Evolutionary conservation across 2,797 vertebrate genomes (phyloP).

Genomic region (Ctenosaura bakeri): DNA sequence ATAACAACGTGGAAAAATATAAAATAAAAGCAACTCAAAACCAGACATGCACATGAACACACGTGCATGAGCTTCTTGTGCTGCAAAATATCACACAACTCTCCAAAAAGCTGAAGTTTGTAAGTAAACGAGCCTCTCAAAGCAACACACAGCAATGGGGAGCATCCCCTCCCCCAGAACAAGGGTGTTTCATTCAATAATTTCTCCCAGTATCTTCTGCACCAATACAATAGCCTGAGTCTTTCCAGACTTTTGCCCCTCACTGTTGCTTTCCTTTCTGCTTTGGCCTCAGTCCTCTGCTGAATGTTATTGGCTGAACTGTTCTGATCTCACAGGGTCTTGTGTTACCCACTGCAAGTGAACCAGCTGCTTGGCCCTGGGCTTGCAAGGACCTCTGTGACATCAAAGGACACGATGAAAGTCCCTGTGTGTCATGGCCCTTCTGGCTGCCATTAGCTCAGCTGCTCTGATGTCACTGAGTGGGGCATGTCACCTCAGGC

Average conservation of each 20-base stretch:
- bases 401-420: slow-evolving; percentile 23
- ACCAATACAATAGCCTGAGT: neutral
- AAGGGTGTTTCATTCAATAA: slow-evolving; percentile 35
- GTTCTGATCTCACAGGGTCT: neutral
- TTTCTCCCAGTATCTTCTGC: neutral
- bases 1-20: slow-evolving; percentile 42
- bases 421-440: neutral
- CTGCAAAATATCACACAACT: too few relatives aligned
- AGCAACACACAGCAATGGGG: slow-evolving; percentile 28
- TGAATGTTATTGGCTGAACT: neutral
- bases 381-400: slow-evolving; percentile 8
- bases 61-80: neutral
- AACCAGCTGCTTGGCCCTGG: slow-evolving; percentile 12
- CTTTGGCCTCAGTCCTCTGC: neutral
- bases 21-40: slow-evolving; percentile 54
- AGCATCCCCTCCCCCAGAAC: neutral
- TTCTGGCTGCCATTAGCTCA: slow-evolving; percentile 11
- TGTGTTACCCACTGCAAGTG: neutral
- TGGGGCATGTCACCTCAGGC: neutral
- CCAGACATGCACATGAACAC: slow-evolving; percentile 35
- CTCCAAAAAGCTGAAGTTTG: neutral
- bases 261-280: neutral
- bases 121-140: neutral
- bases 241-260: neutral
- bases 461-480: slow-evolving; percentile 17